Evolutionary conservation across 2,797 vertebrate species (phyloP).

Genomic region (Xenentodon cancila): DNA sequence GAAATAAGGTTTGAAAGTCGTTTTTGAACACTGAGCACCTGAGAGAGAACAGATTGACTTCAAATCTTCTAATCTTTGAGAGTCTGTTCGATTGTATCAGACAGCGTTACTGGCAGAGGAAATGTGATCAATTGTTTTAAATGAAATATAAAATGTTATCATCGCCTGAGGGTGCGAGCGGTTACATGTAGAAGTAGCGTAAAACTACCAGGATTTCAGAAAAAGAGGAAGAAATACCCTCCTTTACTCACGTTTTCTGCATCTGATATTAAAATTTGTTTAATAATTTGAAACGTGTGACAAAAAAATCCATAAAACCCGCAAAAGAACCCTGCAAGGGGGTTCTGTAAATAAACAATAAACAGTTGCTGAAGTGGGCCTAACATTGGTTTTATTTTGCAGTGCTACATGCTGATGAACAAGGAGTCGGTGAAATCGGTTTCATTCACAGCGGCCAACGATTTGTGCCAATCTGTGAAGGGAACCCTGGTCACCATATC

Average conservation of each 20-base stretch:
- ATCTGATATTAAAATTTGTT: no score
- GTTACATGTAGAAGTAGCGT: no score
- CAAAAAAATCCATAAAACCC: no score
- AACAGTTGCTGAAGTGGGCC: not conserved
- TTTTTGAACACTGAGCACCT: not conserved
- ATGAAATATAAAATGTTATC: no score
- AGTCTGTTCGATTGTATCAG: no score
- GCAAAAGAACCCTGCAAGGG: no score
- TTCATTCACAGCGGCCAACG: constrained; percentile 81
- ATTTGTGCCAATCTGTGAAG: constrained; percentile 79
- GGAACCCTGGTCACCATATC: constrained; percentile 88
- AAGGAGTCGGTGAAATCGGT: constrained; percentile 16
- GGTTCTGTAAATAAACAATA: no score
- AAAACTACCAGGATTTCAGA: no score
- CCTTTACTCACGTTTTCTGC: no score
- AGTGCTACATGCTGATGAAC: constrained; percentile 88
- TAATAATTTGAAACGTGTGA: no score
- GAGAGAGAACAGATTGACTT: not conserved
- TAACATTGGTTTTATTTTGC: constrained; percentile 7
- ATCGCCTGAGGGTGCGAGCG: no score
- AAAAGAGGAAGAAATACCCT: no score
- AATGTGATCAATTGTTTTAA: not conserved
- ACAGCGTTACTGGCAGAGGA: not conserved
- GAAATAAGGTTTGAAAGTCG: constrained; percentile 86
- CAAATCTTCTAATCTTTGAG: not conserved